phyloP scores from a whole-genome alignment of 2,113 vertebrate genomes.

The Orycteropus afer region DNA sequence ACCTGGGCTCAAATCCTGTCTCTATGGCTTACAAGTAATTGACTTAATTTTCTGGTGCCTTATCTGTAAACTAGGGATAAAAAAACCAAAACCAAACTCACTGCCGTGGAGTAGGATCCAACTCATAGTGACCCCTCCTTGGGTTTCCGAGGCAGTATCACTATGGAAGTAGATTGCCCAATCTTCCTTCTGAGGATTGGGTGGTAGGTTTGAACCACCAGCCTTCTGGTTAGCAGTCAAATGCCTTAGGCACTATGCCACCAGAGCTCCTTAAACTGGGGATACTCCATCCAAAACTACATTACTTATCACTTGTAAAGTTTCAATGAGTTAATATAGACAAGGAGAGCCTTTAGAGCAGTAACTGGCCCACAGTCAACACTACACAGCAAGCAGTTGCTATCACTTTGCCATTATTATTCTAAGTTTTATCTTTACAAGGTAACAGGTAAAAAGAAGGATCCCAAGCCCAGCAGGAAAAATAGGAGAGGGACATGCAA shows the following conservation, averaged over 20 bases:
- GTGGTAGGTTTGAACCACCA: too few relatives aligned
- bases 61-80: neutral
- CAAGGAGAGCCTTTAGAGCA: neutral
- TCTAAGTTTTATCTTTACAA: neutral
- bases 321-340: neutral
- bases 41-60: neutral
- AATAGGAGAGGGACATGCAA: fast-evolving
- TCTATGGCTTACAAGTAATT: neutral
- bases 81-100: too few relatives aligned
- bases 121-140: too few relatives aligned
- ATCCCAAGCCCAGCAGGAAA: neutral
- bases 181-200: too few relatives aligned
- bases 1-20: neutral
- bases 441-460: neutral
- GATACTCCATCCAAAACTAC: neutral
- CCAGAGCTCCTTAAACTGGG: too few relatives aligned
- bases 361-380: too few relatives aligned
- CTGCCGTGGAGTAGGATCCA: too few relatives aligned
- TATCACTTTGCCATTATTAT: fast-evolving
- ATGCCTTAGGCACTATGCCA: too few relatives aligned
- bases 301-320: neutral
- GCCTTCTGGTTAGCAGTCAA: too few relatives aligned
- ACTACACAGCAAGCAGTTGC: fast-evolving
- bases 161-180: too few relatives aligned
- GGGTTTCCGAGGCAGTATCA: too few relatives aligned